Base-by-base conservation (phyloP, 2,888 invertebrate species). In the Andrena bicolor region DNA sequence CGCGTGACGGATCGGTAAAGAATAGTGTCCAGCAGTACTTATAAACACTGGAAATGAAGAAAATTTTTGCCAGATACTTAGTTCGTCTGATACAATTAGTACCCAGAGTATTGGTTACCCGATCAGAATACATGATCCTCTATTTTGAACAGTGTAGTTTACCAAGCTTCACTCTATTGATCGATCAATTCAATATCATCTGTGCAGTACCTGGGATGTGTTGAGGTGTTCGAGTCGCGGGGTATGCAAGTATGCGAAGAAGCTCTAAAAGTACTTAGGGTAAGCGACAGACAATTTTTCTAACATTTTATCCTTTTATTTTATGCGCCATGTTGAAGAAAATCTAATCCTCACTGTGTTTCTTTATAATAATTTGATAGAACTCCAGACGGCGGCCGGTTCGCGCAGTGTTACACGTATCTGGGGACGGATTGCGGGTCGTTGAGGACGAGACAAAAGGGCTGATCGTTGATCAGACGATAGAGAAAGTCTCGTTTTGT, bases 191-290 rank as follows among this genome's bases (percentile, higher is more conserved):
- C 23, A 80, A 56, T 72, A 28, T 72, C 63, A 20, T 73, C 64
- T 70, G 94, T 95, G 58, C 94, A 96, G 96, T 99, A 99, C 95
- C 95, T 99, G 92, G 99, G 99, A 86, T 99, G 99, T 94, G 99
- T 99, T 65, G 99, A 99, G 95, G 99, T 99, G 53, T 99, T 98
- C 95, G 99, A 99, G 95, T 99, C 99, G 8, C 96, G 99, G 92
- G 99, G 99, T 68, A 99, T 99, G 99, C 98, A 99, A 95, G 98
- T 99, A 81, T 99, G 99, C 95, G 99, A 99, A 94, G 99, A 99
- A 94, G 99, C 99, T 69, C 96, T 99, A 84, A 99, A 99, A 95
- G 98, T 98, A 87, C 96, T 99, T 84, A 96, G 98, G 95, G 99
- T 99, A 94, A 96, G 97, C 87, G 79, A 56, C 74, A 30, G 8